These are phyloP conservation scores for Brachionus rubens DNA, from an alignment of 1,140 invertebrate species.

Conservation along the genomic window DNA sequence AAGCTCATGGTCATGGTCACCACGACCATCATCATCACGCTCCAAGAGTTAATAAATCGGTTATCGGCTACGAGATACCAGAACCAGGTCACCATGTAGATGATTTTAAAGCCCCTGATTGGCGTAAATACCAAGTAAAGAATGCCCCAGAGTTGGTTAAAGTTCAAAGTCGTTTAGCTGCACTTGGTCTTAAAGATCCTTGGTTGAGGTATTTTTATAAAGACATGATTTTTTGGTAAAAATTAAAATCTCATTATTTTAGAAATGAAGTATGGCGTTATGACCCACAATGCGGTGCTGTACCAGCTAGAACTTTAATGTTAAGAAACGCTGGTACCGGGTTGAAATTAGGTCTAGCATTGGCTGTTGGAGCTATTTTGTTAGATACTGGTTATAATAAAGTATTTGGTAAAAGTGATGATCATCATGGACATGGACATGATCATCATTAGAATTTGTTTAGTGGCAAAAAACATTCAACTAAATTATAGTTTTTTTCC, in stretches of 20 bases:
- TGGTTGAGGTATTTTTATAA: constrained; percentile 65
- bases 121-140: constrained; percentile 70
- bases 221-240: neutral
- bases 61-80: constrained; percentile 35
- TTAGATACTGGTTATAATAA: constrained; percentile 31
- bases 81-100: constrained; percentile 44
- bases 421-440: constrained; percentile 45
- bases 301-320: constrained; percentile 14
- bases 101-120: constrained; percentile 65
- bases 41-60: constrained; percentile 20
- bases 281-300: constrained; percentile 51
- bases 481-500: neutral
- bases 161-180: constrained; percentile 66
- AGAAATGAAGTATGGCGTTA: constrained; percentile 76
- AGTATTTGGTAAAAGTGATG: constrained; percentile 26
- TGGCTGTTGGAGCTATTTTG: constrained; percentile 21
- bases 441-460: too few species aligned
- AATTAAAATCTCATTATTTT: neutral
- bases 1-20: neutral
- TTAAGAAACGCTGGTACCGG: constrained; percentile 37
- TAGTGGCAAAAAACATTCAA: too few species aligned
- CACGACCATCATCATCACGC: constrained; percentile 27
- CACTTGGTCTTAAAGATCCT: constrained; percentile 73
- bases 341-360: constrained; percentile 26
- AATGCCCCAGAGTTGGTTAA: constrained; percentile 66